Evolutionary conservation across 2,888 invertebrate species (phyloP), one percentile per base, ranked within the genome.

Genomic region (Cryptosula pallasiana): DNA sequence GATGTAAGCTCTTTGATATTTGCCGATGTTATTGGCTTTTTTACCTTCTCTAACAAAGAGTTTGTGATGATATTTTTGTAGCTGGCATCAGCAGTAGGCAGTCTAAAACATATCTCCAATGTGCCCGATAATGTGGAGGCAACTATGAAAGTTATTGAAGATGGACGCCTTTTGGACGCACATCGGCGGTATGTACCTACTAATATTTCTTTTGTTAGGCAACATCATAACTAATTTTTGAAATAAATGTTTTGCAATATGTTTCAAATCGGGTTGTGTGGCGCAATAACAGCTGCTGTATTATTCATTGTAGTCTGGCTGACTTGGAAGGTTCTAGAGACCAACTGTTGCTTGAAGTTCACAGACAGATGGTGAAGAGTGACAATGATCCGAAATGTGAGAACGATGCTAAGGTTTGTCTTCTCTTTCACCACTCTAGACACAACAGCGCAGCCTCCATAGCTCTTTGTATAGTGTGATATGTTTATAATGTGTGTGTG

Each of bases 321-420:
- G 98, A 99, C 85, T 88, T 99, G 77, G 98, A 99, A 85, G 94
- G 93, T 82, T 97, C 98, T 0, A 88, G 98, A 76, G 97, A 99
- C 86, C 98, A 98, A 85, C 87, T 99, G 35, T 86, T 99, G 29
- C 94, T 92, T 83, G 98, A 98, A 82, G 87, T 98, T 35, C 95
- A 96, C 83, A 93, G 95, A 82, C 88, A 96, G 76, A 54, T 36
- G 36, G 16, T 5, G 27, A 54, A 54, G 36, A 70, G 70, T 63
- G 0, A 93, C 94, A 82, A 94, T 95, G 81, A 84, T 75, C 82
- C 83, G 1, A 92, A 92, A 76, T 95, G 95, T 82, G 94, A 92
- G 82, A 91, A 93, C 77, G 85, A 16, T 71, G 69, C 55, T 45
- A 25, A 54, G 32, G 16, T 32, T 35, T n/a, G n/a, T 29, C 32